Base-by-base conservation (phyloP, 2,113 vertebrate genomes). In the Crotalus tigris region DNA sequence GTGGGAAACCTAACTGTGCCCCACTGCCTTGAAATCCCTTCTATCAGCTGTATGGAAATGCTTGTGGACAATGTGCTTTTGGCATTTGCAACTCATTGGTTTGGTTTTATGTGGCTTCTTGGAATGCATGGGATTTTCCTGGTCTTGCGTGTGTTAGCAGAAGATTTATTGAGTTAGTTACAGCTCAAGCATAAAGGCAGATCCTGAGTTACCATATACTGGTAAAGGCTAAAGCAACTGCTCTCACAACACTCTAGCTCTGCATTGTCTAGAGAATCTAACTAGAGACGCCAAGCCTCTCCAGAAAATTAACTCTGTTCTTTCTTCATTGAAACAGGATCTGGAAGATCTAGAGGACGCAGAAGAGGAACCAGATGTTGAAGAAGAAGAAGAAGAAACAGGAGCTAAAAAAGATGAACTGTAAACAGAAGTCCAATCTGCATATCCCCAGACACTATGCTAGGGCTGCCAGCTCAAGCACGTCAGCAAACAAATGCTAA, bases 321-420 rank as follows among this genome's bases (percentile, higher is more conserved):
- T 58, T 33, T 59, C 89, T 21, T 24, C 85, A 24, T 81, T 49
- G 23, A 0, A 12, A 3, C 92, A 99, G 98, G 98, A 98, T 92
- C 94, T 98, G 17, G 98, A 98, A 91, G 98, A 99, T 54, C 93
- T 98, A 19, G 99, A 99, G 4, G 98, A 96, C 0, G 97, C 98
- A 0, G 96, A 98, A 7, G 98, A 98, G 89, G 98, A 98, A 90
- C 96, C 97, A 0, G 98, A 98, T 13, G 95, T 98, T 69, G 98
- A 98, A 1, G 97, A 97, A 5, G 96, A 95, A 5, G 96, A 97
- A 3, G 98, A 99, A 0, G 98, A 97, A 0, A 98, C 98, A 94
- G 98, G 97, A 51, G 96, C 94, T 33, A 94, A 96, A 75, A 99
- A 98, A 85, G 99, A 99, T 39, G 99, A 99, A 96, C 98, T 99